Evolutionary conservation across 2,797 vertebrate species (phyloP).

Genomic region (Manis crassicaudata): DNA sequence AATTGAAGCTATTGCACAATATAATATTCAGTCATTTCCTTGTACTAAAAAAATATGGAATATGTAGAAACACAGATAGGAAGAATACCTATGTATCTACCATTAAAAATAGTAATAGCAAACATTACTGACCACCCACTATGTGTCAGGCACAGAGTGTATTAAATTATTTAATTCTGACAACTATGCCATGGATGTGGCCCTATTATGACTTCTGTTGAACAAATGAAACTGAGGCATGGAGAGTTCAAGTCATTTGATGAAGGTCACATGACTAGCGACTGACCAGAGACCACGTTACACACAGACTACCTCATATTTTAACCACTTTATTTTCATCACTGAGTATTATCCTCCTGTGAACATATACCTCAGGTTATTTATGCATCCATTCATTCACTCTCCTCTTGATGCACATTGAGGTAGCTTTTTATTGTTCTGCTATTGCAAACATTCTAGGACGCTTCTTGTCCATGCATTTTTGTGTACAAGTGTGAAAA

Average conservation of each 20-base stretch:
- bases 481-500: not conserved
- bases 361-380: not conserved
- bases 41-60: not conserved
- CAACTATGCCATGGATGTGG: not conserved
- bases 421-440: not conserved
- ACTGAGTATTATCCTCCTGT: not conserved
- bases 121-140: not conserved
- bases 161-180: not conserved
- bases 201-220: not conserved
- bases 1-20: not conserved
- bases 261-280: not conserved
- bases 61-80: not conserved
- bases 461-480: not conserved
- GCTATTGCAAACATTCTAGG: not conserved
- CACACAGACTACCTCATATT: not conserved
- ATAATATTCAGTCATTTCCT: not conserved
- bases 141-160: not conserved
- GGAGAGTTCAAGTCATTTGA: not conserved
- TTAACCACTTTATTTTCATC: not conserved
- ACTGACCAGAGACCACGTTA: not conserved
- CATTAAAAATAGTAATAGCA: not conserved
- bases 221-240: not conserved
- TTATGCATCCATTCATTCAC: not conserved
- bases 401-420: not conserved
- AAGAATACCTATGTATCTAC: not conserved